phyloP scores from a whole-genome alignment of 1,140 invertebrate genomes.

The Apis laboriosa region DNA sequence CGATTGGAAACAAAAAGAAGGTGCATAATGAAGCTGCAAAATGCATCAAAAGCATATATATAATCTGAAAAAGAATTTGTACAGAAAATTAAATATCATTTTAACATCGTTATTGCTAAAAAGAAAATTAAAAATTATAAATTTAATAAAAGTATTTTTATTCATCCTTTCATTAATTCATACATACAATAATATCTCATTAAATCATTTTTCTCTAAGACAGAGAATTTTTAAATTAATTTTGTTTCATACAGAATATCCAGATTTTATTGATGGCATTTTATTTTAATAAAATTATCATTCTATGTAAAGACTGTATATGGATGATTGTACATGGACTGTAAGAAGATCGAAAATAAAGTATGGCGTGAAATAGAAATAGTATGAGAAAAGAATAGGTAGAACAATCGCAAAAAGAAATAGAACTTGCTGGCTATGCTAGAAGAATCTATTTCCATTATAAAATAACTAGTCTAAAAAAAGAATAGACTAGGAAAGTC shows the following conservation, averaged over 20 bases:
- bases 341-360: background rate
- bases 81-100: too few species aligned
- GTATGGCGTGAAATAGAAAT: background rate
- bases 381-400: background rate
- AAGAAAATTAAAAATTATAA: too few species aligned
- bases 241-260: too few species aligned
- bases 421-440: background rate
- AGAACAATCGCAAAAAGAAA: background rate
- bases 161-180: too few species aligned
- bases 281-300: too few species aligned
- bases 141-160: too few species aligned
- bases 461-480: background rate
- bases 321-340: background rate
- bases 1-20: background rate
- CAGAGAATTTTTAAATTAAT: too few species aligned
- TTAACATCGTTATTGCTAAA: too few species aligned
- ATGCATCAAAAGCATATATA: background rate
- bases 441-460: background rate
- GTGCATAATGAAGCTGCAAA: background rate
- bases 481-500: background rate
- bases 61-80: background rate
- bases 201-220: too few species aligned
- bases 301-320: background rate
- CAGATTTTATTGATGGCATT: too few species aligned
- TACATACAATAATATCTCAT: too few species aligned